These are phyloP conservation scores for Meiosimyza decipiens DNA, from an alignment of 2,888 invertebrate species.

Conservation along the genomic window DNA sequence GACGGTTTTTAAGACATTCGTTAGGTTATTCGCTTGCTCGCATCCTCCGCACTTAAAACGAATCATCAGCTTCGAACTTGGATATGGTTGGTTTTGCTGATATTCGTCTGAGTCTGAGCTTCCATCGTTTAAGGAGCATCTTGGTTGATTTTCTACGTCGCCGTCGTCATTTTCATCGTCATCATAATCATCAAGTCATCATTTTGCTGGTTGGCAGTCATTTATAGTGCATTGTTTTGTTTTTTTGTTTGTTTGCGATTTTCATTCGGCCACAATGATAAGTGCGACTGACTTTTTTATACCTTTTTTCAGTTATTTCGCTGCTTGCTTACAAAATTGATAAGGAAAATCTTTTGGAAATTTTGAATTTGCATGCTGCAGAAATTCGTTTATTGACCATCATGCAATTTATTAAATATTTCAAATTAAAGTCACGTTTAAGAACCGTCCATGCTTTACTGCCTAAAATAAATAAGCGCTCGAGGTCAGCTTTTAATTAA, in stretches of 20 bases:
- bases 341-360: not conserved
- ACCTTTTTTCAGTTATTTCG: slow-evolving; percentile 42
- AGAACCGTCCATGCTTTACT: too few relatives aligned
- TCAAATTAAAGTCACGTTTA: too few relatives aligned
- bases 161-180: slow-evolving; percentile 9
- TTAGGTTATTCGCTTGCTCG: slow-evolving; percentile 24
- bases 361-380: not conserved
- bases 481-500: not conserved
- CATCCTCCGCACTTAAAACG: slow-evolving; percentile 55
- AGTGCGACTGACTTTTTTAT: slow-evolving; percentile 18
- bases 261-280: slow-evolving; percentile 21
- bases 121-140: not conserved
- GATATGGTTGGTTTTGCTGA: slow-evolving; percentile 8
- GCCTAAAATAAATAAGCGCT: not conserved
- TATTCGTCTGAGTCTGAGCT: slow-evolving; percentile 9
- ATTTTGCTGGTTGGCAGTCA: slow-evolving; percentile 14
- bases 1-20: slow-evolving; percentile 41
- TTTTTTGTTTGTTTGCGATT: slow-evolving; percentile 7
- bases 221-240: not conserved
- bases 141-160: not conserved
- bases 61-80: slow-evolving; percentile 55
- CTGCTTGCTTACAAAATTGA: slow-evolving; percentile 1
- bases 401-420: too few relatives aligned
- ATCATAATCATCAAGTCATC: slow-evolving; percentile 23
- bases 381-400: too few relatives aligned